Evolutionary conservation across 2,113 vertebrate genomes (phyloP).

Genomic region (Gorsachius goisagi): DNA sequence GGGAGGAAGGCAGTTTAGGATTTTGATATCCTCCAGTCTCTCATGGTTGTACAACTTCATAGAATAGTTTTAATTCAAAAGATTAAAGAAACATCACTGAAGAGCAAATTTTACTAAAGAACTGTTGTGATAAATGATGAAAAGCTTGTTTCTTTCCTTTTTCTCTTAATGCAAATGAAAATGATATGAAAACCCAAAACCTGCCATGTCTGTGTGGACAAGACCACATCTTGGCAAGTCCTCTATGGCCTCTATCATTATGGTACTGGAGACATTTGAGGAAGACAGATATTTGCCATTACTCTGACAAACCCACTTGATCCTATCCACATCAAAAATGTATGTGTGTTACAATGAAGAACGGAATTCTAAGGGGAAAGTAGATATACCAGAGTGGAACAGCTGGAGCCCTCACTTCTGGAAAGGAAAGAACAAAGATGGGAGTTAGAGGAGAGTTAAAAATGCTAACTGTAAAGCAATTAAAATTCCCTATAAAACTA

Average conservation of each 20-base stretch:
- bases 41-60: fast-evolving
- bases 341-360: background rate
- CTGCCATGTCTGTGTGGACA: background rate
- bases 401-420: background rate
- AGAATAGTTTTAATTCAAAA: background rate
- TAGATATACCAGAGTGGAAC: background rate
- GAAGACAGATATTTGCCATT: background rate
- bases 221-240: background rate
- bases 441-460: background rate
- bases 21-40: background rate
- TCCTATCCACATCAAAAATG: background rate
- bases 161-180: background rate
- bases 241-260: background rate
- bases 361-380: background rate
- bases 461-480: background rate
- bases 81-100: background rate
- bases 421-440: background rate
- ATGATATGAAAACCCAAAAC: background rate
- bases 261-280: background rate
- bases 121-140: background rate
- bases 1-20: background rate
- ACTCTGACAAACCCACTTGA: background rate
- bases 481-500: background rate
- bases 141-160: background rate
- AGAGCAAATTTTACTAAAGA: background rate